These are phyloP conservation scores for Leptoclinus maculatus DNA, from an alignment of 2,797 vertebrate genomes.

Conservation along the genomic window DNA sequence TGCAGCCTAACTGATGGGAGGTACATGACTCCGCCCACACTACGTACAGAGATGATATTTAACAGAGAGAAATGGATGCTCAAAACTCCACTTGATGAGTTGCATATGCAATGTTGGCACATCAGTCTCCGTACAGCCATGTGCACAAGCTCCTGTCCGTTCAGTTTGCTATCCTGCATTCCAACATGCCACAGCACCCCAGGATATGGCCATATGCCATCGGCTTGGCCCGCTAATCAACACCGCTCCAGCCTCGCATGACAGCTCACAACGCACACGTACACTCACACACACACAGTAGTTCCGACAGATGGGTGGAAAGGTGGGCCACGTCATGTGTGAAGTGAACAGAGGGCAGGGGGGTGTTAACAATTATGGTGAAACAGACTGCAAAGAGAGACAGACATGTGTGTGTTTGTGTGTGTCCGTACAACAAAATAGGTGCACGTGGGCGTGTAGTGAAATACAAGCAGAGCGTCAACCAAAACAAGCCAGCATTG, in stretches of 20 bases:
- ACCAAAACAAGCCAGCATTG: slow-evolving; percentile 22
- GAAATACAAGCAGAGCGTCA: slow-evolving; percentile 35
- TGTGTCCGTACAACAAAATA: slow-evolving; percentile 23
- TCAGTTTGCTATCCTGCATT: slow-evolving; percentile 73
- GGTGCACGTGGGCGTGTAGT: slow-evolving; percentile 15
- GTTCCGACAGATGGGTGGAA: slow-evolving; percentile 83
- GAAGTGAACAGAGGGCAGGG: slow-evolving; percentile 75
- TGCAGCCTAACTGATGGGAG: neutral
- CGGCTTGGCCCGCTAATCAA: slow-evolving; percentile 79
- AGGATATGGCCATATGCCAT: slow-evolving; percentile 86
- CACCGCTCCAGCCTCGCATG: slow-evolving; percentile 76
- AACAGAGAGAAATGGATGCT: slow-evolving; percentile 44
- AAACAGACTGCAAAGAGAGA: slow-evolving; percentile 75
- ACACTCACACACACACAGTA: slow-evolving; percentile 54
- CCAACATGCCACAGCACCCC: slow-evolving; percentile 74
- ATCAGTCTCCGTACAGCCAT: slow-evolving; percentile 52
- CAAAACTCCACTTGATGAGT: slow-evolving; percentile 70
- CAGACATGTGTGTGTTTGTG: slow-evolving; percentile 47
- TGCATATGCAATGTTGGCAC: slow-evolving; percentile 73
- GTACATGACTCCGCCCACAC: slow-evolving; percentile 33
- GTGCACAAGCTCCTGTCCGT: slow-evolving; percentile 67
- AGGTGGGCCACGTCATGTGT: slow-evolving; percentile 85
- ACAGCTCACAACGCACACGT: slow-evolving; percentile 71
- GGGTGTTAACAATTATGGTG: slow-evolving; percentile 70
- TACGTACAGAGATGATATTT: neutral